Percentiles rank a stretch among this genome's conserved stretches.
These are phyloP conservation scores for Asarcornis scutulata DNA, from an alignment of 2,113 vertebrate species.

Conservation along the genomic window DNA sequence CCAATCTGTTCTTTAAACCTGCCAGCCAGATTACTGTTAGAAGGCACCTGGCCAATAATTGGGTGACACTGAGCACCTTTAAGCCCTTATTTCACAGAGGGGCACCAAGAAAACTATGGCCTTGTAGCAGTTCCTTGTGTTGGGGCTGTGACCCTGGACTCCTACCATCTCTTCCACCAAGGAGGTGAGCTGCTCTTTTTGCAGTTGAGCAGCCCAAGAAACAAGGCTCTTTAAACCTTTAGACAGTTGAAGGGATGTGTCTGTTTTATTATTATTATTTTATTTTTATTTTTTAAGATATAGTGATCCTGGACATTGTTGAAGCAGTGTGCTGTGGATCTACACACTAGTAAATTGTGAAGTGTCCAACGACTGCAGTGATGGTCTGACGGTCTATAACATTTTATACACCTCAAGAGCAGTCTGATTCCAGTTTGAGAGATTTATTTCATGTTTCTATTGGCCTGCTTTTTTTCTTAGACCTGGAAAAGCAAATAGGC, in stretches of 20 bases:
- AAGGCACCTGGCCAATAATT: not conserved
- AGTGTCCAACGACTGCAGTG: not conserved
- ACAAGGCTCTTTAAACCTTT: not conserved
- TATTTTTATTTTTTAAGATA: not conserved
- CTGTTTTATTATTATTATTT: too few relatives aligned
- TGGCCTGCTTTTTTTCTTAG: not conserved
- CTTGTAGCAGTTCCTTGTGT: accelerated
- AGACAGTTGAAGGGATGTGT: not conserved
- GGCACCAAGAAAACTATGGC: not conserved
- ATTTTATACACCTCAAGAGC: not conserved
- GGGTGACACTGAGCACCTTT: not conserved
- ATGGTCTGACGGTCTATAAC: not conserved
- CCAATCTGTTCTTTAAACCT: not conserved
- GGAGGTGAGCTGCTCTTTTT: not conserved
- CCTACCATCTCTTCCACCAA: not conserved
- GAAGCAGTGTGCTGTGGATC: not conserved
- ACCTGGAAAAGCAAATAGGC: not conserved
- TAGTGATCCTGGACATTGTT: too few relatives aligned
- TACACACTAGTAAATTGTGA: not conserved
- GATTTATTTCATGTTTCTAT: not conserved
- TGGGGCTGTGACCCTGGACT: not conserved
- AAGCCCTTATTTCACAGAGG: not conserved
- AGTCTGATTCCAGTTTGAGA: not conserved
- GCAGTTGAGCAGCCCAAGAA: not conserved
- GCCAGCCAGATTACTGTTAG: not conserved